Evolutionary conservation across 92 coral and sea anemone species (phyloP), one percentile per base, ranked within the genome.

Genomic region (Galaxea fascicularis): DNA sequence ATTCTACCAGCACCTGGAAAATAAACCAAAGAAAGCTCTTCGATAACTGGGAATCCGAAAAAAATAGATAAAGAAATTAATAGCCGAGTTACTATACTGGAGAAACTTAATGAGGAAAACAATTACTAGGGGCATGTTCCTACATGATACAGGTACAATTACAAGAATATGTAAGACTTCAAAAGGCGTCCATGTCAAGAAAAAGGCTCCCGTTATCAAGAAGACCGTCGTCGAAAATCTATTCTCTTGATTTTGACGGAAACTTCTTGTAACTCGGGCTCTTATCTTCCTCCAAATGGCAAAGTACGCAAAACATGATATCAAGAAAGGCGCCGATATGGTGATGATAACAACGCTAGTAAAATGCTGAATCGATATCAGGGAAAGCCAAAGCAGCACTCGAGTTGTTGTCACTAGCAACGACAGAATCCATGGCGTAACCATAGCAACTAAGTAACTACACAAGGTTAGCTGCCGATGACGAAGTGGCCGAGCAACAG

Each of bases 361-460:
- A 46, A 78, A 78, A 28, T 63, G 73, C 4, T 78, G 73, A 18
- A 28, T 24, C 6, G 66, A 30, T 16, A 31, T 56, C 41, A 16
- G 8, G 14, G 14, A 21, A 76, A 39, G 8, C 81, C 0, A 4
- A 16, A 35, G 49, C 47, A 76, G 24, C 54, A 58, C 27, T 10
- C 49, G 51, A 35, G 54, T n/a, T 41, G 71, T 41, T 13, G 82
- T n/a, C 3, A 21, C 44, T 4, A 22, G 6, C 12, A 63, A 11
- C 16, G 82, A 62, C 2, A 77, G 54, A 44, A 77, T 62, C 93
- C 93, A 90, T 26, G 93, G 93, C 71, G 60, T 77, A 14, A 68
- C 65, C 20, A 90, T 82, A 51, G 79, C 74, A 31, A 76, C 24
- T 62, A 67, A 5, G 31, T 90, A 90, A 27, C 64, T 21, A 3